A percentile compares a stretch with the other conserved stretches of the same genome.
Conservation (phyloP, 23 tunicate genomes). For the Ciona savignyi region DNA sequence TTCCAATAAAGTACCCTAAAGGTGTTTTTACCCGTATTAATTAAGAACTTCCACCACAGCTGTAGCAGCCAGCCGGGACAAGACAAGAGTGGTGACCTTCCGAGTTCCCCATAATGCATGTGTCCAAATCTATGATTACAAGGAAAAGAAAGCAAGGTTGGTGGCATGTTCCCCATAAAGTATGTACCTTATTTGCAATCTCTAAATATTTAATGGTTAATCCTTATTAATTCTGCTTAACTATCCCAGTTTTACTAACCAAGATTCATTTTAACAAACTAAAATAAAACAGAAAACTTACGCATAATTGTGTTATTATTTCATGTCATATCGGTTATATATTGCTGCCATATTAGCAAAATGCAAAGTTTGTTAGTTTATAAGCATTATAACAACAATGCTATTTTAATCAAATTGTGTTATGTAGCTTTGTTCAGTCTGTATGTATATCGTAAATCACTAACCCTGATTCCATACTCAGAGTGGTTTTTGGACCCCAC, state of each 20-base stretch:
- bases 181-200: too few relatives aligned
- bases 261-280: too few relatives aligned
- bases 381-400: not conserved
- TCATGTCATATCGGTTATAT: too few relatives aligned
- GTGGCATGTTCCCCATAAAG: too few relatives aligned
- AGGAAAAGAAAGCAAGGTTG: slow-evolving; percentile 77
- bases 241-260: too few relatives aligned
- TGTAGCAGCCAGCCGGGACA: slow-evolving; percentile 12
- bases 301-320: too few relatives aligned
- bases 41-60: not conserved
- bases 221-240: too few relatives aligned
- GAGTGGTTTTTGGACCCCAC: slow-evolving; percentile 97
- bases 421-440: not conserved
- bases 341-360: too few relatives aligned
- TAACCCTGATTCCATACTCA: not conserved
- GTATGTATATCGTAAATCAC: not conserved
- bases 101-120: slow-evolving; percentile 92
- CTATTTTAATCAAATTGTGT: not conserved
- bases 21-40: too few relatives aligned
- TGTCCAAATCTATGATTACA: slow-evolving; percentile 91
- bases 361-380: not conserved
- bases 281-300: too few relatives aligned
- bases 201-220: too few relatives aligned
- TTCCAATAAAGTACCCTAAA: too few relatives aligned
- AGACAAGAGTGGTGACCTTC: slow-evolving; percentile 71